phyloP scores from a whole-genome alignment of 1,140 invertebrate genomes.

The Drosophila tropicalis region DNA sequence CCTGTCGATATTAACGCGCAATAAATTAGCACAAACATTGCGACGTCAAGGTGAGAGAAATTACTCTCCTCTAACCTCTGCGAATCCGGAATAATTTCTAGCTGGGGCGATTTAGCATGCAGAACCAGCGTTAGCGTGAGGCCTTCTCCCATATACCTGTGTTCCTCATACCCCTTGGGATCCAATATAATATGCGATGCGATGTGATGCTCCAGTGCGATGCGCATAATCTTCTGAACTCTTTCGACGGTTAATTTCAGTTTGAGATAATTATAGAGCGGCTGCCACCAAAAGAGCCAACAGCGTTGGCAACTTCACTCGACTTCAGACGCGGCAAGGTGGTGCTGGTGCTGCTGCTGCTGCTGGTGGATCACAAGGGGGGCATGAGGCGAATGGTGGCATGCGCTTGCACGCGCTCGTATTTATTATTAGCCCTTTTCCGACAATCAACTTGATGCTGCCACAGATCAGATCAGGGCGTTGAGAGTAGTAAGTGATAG shows the following conservation, averaged over 20 bases:
- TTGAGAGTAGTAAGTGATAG: slow-evolving; percentile 79
- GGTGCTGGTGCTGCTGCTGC: neutral
- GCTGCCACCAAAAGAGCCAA: slow-evolving; percentile 64
- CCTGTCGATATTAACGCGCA: slow-evolving; percentile 82
- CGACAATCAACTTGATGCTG: slow-evolving; percentile 55
- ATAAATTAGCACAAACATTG: slow-evolving; percentile 78
- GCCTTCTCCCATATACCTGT: slow-evolving; percentile 12
- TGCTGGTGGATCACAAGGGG: slow-evolving; percentile 33
- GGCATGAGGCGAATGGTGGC: slow-evolving; percentile 43
- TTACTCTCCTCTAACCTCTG: slow-evolving; percentile 21
- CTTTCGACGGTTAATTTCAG: slow-evolving; percentile 83
- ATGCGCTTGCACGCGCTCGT: slow-evolving; percentile 77
- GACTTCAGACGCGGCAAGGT: too few species aligned
- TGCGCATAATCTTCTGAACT: slow-evolving; percentile 77
- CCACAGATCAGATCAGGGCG: slow-evolving; percentile 63
- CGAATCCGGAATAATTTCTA: slow-evolving; percentile 44
- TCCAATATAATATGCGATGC: slow-evolving; percentile 35
- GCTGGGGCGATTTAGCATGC: slow-evolving; percentile 44
- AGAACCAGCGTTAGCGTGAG: slow-evolving; percentile 55
- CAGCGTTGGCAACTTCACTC: slow-evolving; percentile 2
- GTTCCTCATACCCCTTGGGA: neutral
- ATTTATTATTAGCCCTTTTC: slow-evolving; percentile 73
- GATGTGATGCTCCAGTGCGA: slow-evolving; percentile 35
- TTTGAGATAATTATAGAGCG: slow-evolving; percentile 83
- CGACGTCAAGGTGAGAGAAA: slow-evolving; percentile 64